These are phyloP conservation scores for Tinamus major DNA, from an alignment of 2,797 vertebrate genomes.

Conservation along the genomic window DNA sequence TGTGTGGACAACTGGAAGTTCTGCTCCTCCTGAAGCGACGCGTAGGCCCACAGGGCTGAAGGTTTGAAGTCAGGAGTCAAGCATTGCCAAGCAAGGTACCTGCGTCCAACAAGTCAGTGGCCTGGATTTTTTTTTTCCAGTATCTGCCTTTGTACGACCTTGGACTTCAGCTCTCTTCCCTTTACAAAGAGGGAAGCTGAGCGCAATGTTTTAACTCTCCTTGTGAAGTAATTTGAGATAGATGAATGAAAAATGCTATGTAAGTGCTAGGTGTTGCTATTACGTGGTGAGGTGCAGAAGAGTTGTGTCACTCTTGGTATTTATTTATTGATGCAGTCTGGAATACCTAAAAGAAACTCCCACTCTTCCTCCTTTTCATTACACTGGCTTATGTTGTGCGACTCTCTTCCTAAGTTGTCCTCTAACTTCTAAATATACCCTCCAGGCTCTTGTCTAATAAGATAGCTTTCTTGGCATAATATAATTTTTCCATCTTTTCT, in stretches of 20 bases:
- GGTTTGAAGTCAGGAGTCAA: not conserved
- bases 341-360: conserved; percentile 30
- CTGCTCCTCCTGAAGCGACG: not conserved
- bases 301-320: not conserved
- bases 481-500: conserved; percentile 14
- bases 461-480: conserved; percentile 32
- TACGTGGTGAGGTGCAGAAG: not conserved
- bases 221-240: not conserved
- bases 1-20: not conserved
- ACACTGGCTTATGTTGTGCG: conserved; percentile 24
- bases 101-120: fast-evolving
- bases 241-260: conserved; percentile 21
- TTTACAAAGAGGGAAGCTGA: not conserved
- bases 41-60: not conserved
- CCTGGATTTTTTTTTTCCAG: not conserved
- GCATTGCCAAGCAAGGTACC: not conserved
- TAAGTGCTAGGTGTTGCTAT: not conserved
- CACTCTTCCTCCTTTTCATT: conserved; percentile 10
- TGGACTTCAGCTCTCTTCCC: not conserved
- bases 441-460: conserved; percentile 7
- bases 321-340: not conserved
- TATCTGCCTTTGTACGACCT: not conserved
- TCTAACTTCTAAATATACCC: conserved; percentile 46
- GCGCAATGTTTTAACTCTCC: not conserved
- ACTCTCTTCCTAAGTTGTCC: conserved; percentile 12